Evolutionary conservation across 2,888 invertebrate species (phyloP), one percentile per base, ranked within the genome.

Genomic region (Monochamus alternatus): DNA sequence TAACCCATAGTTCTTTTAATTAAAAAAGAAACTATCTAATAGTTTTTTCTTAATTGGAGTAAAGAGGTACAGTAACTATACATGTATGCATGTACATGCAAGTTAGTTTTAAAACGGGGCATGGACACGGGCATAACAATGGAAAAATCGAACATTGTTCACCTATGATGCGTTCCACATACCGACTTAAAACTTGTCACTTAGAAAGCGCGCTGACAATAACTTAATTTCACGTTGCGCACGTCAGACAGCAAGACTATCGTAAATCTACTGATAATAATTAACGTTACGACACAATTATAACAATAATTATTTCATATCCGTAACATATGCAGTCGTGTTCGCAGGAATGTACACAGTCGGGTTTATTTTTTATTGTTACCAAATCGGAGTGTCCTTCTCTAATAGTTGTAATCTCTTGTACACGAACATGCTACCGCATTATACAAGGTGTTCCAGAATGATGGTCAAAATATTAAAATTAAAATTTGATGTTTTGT

Each of bases 241-340:
- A 3, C 47, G 47, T 12, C 47, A 12, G 3, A 12, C 47, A 47
- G 12, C 10, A 10, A 9, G 47, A n/a, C 55, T 55, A 71, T 63
- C 70, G 70, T 63, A 62, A 71, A 63, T 70, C 47, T 32, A 63
- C 31, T 55, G 55, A 55, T 55, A 43, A 51, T 62, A 71, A 63
- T 71, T 71, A 63, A 51, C 14, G 52, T 71, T 62, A 62, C 70
- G 70, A 71, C 62, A 71, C 63, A 62, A 71, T 63, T 63, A 63
- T 71, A 38, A 31, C 68, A n/a, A n/a, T n/a, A 68, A 47, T 47
- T 58, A 68, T 64, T 71, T 5, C 70, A 52, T 71, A 63, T 63
- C 70, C 70, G 70, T 44, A 69, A 47, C 69, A 55, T 55, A 55
- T 55, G 55, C 55, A n/a, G 55, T 14, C 55, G 22, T 5, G 55